Conservation (phyloP, 2,797 vertebrate species). For the Protonibea diacanthus region DNA sequence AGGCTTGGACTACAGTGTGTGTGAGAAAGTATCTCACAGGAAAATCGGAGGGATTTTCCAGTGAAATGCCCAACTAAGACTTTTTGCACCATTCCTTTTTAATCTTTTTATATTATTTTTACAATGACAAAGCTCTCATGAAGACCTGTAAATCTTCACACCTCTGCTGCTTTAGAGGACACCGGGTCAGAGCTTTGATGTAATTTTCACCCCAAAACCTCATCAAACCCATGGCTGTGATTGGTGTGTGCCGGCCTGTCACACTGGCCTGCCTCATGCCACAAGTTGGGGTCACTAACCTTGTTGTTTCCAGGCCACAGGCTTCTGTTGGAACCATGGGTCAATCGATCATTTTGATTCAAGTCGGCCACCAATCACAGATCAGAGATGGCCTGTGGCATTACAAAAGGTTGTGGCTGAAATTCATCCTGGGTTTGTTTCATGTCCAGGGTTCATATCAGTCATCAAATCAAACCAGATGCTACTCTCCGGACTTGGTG, state of each 20-base stretch:
- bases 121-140: slow-evolving; percentile 14
- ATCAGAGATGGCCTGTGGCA: slow-evolving; percentile 79
- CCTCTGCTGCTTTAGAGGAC: slow-evolving; percentile 14
- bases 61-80: slow-evolving; percentile 3
- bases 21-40: slow-evolving; percentile 39
- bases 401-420: slow-evolving; percentile 73
- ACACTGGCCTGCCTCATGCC: slow-evolving; percentile 23
- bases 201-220: slow-evolving; percentile 41
- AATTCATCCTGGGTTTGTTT: slow-evolving; percentile 52
- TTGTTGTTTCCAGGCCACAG: slow-evolving; percentile 69
- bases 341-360: slow-evolving; percentile 82
- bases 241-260: slow-evolving; percentile 19
- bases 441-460: slow-evolving; percentile 45
- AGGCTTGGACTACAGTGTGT: slow-evolving; percentile 32
- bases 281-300: slow-evolving; percentile 45
- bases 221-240: slow-evolving; percentile 46
- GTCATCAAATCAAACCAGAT: slow-evolving; percentile 32
- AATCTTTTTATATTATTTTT: neutral
- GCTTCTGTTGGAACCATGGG: slow-evolving; percentile 58
- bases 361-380: slow-evolving; percentile 78
- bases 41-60: slow-evolving; percentile 33
- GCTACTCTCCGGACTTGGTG: neutral
- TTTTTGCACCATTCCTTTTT: neutral
- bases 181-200: slow-evolving; percentile 51
- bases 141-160: neutral